Conservation (phyloP, 2,113 vertebrate species). For the Nyctibius bracteatus region DNA sequence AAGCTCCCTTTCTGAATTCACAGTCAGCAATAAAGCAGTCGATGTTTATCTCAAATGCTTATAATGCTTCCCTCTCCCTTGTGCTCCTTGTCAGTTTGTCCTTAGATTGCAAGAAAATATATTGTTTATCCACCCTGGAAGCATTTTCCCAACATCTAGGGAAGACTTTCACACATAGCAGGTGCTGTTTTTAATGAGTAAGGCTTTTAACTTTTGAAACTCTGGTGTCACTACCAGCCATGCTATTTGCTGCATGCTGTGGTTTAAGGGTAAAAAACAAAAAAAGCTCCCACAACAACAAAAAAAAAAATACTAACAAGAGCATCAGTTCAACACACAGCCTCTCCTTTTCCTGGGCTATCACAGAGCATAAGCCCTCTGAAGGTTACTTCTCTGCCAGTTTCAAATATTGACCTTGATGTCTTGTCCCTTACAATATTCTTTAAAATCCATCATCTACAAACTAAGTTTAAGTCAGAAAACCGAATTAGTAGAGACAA, state of each 20-base stretch:
- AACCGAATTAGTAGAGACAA: conserved; percentile 73
- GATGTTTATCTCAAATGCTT: not conserved
- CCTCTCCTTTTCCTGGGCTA: not conserved
- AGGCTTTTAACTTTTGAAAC: not conserved
- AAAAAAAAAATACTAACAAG: not conserved
- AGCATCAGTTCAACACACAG: not conserved
- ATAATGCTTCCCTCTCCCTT: not conserved
- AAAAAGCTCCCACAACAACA: not conserved
- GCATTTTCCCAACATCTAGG: not conserved
- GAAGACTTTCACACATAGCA: not conserved
- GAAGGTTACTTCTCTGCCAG: conserved; percentile 26
- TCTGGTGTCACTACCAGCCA: not conserved
- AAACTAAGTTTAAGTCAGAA: conserved; percentile 65
- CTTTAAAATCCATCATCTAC: conserved; percentile 62
- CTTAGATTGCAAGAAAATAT: not conserved
- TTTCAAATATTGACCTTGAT: conserved; percentile 31
- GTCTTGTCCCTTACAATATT: conserved; percentile 35
- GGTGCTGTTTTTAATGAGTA: not conserved
- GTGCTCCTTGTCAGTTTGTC: not conserved
- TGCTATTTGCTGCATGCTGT: not conserved
- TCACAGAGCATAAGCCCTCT: not conserved
- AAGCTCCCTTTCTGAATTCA: not conserved
- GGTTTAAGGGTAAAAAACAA: not conserved
- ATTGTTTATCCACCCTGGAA: not conserved
- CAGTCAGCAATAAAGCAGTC: not conserved